phyloP scores from a whole-genome alignment of 2,888 invertebrate species.

The Acanthosepion pharaonis region DNA sequence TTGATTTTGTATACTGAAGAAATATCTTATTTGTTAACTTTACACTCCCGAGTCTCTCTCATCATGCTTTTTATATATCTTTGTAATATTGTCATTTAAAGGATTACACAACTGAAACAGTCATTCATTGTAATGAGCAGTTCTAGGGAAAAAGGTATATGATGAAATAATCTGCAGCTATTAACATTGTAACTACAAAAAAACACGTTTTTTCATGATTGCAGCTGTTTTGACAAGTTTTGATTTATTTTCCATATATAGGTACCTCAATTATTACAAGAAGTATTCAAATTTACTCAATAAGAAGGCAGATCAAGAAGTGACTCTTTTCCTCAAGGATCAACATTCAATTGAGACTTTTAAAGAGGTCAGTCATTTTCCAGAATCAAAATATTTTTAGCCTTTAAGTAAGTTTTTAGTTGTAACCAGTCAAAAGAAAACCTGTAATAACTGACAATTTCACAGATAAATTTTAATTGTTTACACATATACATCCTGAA shows the following conservation, averaged over 20 bases:
- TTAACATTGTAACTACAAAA: not conserved
- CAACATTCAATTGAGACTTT: slow-evolving; percentile 72
- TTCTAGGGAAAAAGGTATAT: not conserved
- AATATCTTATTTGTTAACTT: too few relatives aligned
- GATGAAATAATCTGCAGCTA: not conserved
- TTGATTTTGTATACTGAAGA: too few relatives aligned
- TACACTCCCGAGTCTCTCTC: too few relatives aligned
- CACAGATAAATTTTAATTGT: not conserved
- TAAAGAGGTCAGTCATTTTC: slow-evolving; percentile 63
- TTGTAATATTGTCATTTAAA: too few relatives aligned
- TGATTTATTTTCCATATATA: slow-evolving; percentile 51
- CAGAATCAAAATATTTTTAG: not conserved
- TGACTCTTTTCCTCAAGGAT: slow-evolving; percentile 72
- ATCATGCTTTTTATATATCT: too few relatives aligned
- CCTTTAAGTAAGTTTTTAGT: not conserved
- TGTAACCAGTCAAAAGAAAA: not conserved
- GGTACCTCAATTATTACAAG: slow-evolving; percentile 72
- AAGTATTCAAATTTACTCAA: slow-evolving; percentile 74
- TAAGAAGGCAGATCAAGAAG: slow-evolving; percentile 74
- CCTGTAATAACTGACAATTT: not conserved
- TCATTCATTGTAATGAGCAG: too few relatives aligned
- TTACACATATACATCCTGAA: not conserved
- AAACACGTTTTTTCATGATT: not conserved
- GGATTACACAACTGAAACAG: too few relatives aligned
- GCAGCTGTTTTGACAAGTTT: not conserved